phyloP scores from a whole-genome alignment of 2,113 vertebrate species.

The Bostrychus sinensis region DNA sequence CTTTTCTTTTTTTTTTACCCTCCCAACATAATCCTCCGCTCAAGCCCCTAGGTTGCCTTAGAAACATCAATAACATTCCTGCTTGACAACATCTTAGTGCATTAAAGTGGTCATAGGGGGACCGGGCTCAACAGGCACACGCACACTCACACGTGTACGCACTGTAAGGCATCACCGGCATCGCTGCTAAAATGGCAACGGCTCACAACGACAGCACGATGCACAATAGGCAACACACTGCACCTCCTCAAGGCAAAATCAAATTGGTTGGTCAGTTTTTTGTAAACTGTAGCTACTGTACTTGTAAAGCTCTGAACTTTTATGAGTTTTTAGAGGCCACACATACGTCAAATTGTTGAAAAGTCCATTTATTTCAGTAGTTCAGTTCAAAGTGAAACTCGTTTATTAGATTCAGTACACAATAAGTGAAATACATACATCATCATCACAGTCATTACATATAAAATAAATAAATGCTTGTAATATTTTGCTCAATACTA shows the following conservation, averaged over 20 bases:
- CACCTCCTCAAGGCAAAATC: background rate
- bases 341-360: too few species aligned
- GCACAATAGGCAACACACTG: background rate
- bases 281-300: too few species aligned
- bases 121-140: constrained; percentile 31
- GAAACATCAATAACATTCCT: constrained; percentile 87
- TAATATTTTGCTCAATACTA: too few species aligned
- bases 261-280: background rate
- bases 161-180: constrained; percentile 57
- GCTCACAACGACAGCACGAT: background rate
- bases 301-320: background rate
- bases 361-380: too few species aligned
- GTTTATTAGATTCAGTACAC: too few species aligned
- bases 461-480: too few species aligned
- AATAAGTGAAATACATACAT: too few species aligned
- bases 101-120: constrained; percentile 80
- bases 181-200: constrained; percentile 58
- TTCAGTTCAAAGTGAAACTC: too few species aligned
- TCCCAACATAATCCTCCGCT: constrained; percentile 78
- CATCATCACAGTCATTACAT: too few species aligned
- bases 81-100: constrained; percentile 84
- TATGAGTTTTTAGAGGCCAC: too few species aligned
- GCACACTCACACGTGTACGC: constrained; percentile 8
- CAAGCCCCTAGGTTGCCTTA: constrained; percentile 80
- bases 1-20: constrained; percentile 27